Evolutionary conservation across 1,140 invertebrate species (phyloP), one percentile per base, ranked within the genome.

Genomic region (Pseudomyrmex sp.): DNA sequence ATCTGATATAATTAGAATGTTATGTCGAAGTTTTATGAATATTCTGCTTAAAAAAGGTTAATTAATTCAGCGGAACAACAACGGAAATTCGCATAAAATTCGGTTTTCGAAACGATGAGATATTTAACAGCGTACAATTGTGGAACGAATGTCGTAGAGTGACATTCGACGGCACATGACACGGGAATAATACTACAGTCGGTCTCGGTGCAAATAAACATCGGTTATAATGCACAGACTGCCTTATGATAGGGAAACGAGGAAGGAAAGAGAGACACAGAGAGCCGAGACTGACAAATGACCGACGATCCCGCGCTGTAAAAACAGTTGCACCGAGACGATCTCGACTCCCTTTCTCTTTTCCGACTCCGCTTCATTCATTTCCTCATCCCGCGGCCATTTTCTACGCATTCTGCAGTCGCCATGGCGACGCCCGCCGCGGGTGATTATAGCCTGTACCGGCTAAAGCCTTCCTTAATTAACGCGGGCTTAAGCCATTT

Each of bases 381-480:
- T 89, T 87, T 86, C 62, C 82, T 66, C 83, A 82, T 85, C 63
- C 75, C 61, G 75, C 73, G 63, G 74, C 77, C 82, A 85, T 89
- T 89, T 86, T 86, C 84, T 69, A 89, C 82, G 88, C 87, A 85
- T 85, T 84, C 88, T 87, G 23, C 35, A 82, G 89, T 89, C 86
- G 82, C 91, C 88, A 91, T 89, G 82, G 85, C 62, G 74, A 91
- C 88, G 83, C 79, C 74, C 46, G 76, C 85, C 84, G 72, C 69
- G 83, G 88, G 82, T 88, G 87, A 92, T 92, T 91, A 92, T 89
- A 93, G 83, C 89, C 89, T 76, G 84, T 84, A 87, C 84, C 68
- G 76, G 86, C 85, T 90, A 92, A 93, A 93, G 91, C 89, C 88
- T 92, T 87, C 91, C 89, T 93, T 93, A 93, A 93, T 93, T 92